Evolutionary conservation across 2,888 invertebrate genomes (phyloP).

Genomic region (Trichopria drosophilae): DNA sequence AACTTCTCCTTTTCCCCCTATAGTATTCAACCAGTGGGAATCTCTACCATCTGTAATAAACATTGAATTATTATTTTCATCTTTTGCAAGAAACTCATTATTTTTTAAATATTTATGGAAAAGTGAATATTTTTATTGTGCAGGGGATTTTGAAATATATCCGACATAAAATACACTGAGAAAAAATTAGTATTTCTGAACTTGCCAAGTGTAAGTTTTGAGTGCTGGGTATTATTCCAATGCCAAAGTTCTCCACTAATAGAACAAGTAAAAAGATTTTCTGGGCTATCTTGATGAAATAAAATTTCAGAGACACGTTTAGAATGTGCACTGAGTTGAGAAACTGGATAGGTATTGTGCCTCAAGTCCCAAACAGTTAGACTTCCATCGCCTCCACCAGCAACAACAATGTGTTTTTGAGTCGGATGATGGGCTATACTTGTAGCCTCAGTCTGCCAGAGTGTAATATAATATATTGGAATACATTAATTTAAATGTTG

Average conservation of each 20-base stretch:
- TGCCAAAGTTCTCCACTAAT: slow-evolving; percentile 85
- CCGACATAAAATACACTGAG: no score
- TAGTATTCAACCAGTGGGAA: slow-evolving; percentile 61
- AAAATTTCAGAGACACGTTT: slow-evolving; percentile 80
- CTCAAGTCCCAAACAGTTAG: slow-evolving; percentile 89
- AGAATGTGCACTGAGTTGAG: slow-evolving; percentile 76
- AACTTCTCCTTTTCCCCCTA: slow-evolving; percentile 62
- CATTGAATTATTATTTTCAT: neutral
- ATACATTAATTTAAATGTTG: slow-evolving; percentile 4
- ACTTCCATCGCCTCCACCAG: slow-evolving; percentile 85
- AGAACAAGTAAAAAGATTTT: slow-evolving; percentile 81
- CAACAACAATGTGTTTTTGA: slow-evolving; percentile 81
- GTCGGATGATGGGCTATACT: slow-evolving; percentile 83
- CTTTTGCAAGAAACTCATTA: no score
- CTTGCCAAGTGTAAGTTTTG: slow-evolving; percentile 51
- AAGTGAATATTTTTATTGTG: no score
- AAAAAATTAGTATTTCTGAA: slow-evolving; percentile 1
- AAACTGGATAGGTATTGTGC: slow-evolving; percentile 80
- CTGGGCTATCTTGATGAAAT: slow-evolving; percentile 84
- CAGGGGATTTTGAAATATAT: no score
- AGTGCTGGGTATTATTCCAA: slow-evolving; percentile 68
- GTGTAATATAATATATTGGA: slow-evolving; percentile 5
- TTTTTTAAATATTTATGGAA: no score
- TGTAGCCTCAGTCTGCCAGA: slow-evolving; percentile 68
- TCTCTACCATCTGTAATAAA: slow-evolving; percentile 52